phyloP scores from a whole-genome alignment of 2,797 vertebrate genomes.

The Propithecus perrieri region DNA sequence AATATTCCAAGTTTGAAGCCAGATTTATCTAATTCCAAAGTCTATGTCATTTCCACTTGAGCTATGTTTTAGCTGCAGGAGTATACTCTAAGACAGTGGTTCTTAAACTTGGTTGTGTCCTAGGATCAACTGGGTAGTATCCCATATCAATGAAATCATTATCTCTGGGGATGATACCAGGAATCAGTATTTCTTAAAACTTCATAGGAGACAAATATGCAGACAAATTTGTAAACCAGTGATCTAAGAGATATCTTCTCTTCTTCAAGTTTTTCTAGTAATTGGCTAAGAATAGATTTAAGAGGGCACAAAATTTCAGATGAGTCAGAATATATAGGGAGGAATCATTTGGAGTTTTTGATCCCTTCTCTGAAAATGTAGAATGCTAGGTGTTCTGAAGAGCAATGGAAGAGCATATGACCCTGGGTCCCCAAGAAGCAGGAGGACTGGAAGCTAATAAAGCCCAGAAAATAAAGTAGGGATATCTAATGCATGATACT shows the following conservation, averaged over 20 bases:
- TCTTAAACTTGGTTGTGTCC: background rate
- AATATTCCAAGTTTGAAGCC: background rate
- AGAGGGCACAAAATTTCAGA: background rate
- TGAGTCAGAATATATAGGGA: background rate
- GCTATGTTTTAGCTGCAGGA: background rate
- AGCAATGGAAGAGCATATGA: background rate
- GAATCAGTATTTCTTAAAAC: background rate
- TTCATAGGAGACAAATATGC: background rate
- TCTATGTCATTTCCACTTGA: background rate
- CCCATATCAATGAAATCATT: background rate
- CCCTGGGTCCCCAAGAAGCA: background rate
- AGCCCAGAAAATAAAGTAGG: background rate
- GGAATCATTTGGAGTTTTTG: background rate
- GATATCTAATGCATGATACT: background rate
- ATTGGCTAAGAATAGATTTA: background rate
- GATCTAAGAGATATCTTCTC: background rate
- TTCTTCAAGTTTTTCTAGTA: background rate
- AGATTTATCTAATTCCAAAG: background rate
- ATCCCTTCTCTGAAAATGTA: background rate
- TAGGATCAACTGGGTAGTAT: background rate
- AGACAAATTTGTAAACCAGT: background rate
- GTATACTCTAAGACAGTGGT: background rate
- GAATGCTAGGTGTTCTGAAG: background rate
- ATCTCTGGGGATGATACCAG: background rate
- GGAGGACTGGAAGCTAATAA: background rate